Base-by-base conservation (phyloP, 2,888 invertebrate species). In the Gisinianus flammeolus region DNA sequence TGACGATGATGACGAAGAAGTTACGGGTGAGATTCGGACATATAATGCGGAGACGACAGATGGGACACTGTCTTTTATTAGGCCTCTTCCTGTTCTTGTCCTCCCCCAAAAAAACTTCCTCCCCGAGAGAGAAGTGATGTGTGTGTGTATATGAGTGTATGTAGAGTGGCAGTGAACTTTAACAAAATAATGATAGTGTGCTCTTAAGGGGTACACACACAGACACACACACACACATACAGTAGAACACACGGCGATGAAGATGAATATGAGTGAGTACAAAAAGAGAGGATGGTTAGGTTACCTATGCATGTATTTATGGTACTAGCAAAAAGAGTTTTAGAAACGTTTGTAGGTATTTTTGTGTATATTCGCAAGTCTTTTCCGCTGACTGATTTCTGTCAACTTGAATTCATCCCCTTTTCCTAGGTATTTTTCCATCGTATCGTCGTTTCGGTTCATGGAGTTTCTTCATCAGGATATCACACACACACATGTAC, bases 361-460 rank as follows among this genome's bases (percentile, higher is more conserved):
- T 44, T 44, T 19, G 16, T 44, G 44, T 44, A 44, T 12, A 44
- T 44, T 68, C 68, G 62, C 64, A 69, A 58, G 54, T 66, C 73
- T 52, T 82, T 82, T 80, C 80, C 83, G 83, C 82, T 80, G 35
- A 78, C 80, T 82, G 83, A 82, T 81, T 81, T 79, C 79, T 79
- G 80, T 80, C 79, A 81, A 80, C 78, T 79, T 76, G 58, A 62
- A 70, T 71, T 76, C 72, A 44, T 54, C 69, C 70, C 62, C 54
- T 72, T 76, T 76, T 62, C 67, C 19, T 74, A 52, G 52, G 35
- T 44, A 30, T 66, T 66, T 64, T 31, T 52, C 44, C 28, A 44
- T 22, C 22, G 56, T 35, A 35, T 68, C 44, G 24, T 44, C 81
- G 82, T 81, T 79, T 81, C 82, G 81, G 82, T 83, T 81, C 82